Evolutionary conservation across 2,888 invertebrate genomes (phyloP).

Genomic region (Synergus gifuensis): DNA sequence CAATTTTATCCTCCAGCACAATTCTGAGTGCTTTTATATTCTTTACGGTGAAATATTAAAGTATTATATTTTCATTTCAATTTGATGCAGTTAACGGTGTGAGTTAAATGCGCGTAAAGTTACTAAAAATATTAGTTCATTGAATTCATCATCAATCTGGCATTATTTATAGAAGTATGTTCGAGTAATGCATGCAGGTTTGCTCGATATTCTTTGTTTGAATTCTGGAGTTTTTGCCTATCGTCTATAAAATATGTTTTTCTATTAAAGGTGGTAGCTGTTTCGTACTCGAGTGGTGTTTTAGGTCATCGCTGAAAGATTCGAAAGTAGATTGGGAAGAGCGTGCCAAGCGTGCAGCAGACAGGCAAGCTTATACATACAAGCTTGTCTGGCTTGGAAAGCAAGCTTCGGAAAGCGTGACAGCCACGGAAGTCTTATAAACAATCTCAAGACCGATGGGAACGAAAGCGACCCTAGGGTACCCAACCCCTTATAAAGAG

Average conservation of each 20-base stretch:
- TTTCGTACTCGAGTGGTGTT: slow-evolving; percentile 35
- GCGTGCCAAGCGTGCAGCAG: slow-evolving; percentile 66
- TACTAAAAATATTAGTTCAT: no score
- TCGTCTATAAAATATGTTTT: no score
- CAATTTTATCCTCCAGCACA: not conserved
- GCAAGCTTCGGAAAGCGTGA: slow-evolving; percentile 53
- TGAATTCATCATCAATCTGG: no score
- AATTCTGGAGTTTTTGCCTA: no score
- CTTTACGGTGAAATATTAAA: not conserved
- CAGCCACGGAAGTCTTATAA: slow-evolving; percentile 72
- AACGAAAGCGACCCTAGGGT: slow-evolving; percentile 46
- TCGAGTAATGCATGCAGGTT: no score
- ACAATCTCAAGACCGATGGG: slow-evolving; percentile 66
- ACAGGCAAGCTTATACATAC: slow-evolving; percentile 70
- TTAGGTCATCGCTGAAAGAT: slow-evolving; percentile 60
- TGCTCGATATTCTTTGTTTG: no score
- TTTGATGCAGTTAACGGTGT: not conserved
- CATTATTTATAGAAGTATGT: no score
- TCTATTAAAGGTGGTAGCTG: not conserved
- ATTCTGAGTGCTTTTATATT: not conserved
- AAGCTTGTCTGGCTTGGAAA: slow-evolving; percentile 66
- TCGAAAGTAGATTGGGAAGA: slow-evolving; percentile 67
- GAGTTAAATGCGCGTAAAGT: no score
- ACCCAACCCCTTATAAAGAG: slow-evolving; percentile 56
- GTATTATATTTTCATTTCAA: not conserved